Base-by-base conservation (phyloP, 2,113 vertebrate genomes). In the Chamaetylas fuelleborni region DNA sequence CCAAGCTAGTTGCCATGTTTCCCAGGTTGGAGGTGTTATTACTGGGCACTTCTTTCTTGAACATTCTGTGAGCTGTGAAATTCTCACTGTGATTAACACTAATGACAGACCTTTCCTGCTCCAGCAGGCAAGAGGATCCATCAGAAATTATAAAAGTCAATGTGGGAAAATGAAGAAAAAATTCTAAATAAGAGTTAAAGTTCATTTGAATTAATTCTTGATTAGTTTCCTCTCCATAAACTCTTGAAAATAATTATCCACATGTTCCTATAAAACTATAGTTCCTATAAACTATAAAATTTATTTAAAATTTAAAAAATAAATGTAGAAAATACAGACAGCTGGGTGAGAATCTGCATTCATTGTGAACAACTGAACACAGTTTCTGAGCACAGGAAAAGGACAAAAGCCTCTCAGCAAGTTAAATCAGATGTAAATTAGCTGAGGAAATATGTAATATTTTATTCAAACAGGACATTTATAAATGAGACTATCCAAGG, bases 121-220 rank as follows among this genome's bases (percentile, higher is more conserved):
- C 45, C 34, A 40, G 29, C 24, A 53, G 36, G 47, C 14, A 71
- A 29, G 11, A 47, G 29, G 19, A 82, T 51, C 29, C 45, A 56
- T 86, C 66, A 61, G 40, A 88, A 80, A 78, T 76, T 47, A 28
- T 18, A 60, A 33, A 64, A 85, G 22, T 60, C 11, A 51, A 29
- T 14, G 5, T 34, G 19, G 57, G 38, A 70, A 90, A 89, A 80
- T 25, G 11, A 72, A 36, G 48, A 60, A 83, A 89, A 77, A 40
- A 43, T 0, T 29, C 58, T 61, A 48, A 80, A 42, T 79, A 81
- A 67, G 45, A 77, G 24, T 50, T 84, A 48, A 85, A 70, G 45
- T 82, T 89, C 60, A 81, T 47, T 84, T 43, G 69, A 89, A 93
- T 91, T 89, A 89, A 92, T 95, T 92, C 62, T 87, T 74, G 60